Base-by-base conservation (phyloP, 2,888 invertebrate species). In the Chydorus sphaericus region DNA sequence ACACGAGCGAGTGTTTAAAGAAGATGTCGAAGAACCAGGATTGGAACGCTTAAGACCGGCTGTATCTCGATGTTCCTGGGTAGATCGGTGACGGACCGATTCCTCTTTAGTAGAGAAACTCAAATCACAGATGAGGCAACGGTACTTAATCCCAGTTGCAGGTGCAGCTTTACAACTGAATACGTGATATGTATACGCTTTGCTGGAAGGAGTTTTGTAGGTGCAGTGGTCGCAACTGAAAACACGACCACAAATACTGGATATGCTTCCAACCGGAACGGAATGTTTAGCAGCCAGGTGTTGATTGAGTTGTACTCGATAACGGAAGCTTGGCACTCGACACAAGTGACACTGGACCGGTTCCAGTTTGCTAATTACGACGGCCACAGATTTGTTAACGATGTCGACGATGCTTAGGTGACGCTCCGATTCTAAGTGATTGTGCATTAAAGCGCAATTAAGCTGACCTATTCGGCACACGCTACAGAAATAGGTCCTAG, bases 311-410 rank as follows among this genome's bases (percentile, higher is more conserved):
- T 87, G 83, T 10, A 83, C 73, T 60, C 88, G 89, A 65, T 82
- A 83, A 16, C 80, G 75, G 66, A 90, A 91, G 20, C 28, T 44
- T 44, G 44, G 44, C 36, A 75, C 72, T 64, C 77, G 73, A 66
- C 91, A 92, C 20, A 77, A 76, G 1, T 69, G 70, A 66, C 91
- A 91, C 59, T 72, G 69, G 4, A 84, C 67, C 0, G 75, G 72
- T 2, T 75, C 73, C 58, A 80, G 78, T 64, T 82, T 82, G 60
- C 81, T 76, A 57, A 88, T 82, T 30, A 82, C 77, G 51, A 87
- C 82, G 2, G 88, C 87, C 65, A 87, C 83, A 0, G 86, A 86
- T 63, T 83, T 76, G 66, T 86, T 86, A 60, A 88, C 81, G 16
- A 81, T 82, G 3, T 81, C 74, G 0, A 85, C 76, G 0, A 85